These are phyloP conservation scores for Ictalurus punctatus DNA, from an alignment of 2,113 vertebrate species.

Conservation along the genomic window DNA sequence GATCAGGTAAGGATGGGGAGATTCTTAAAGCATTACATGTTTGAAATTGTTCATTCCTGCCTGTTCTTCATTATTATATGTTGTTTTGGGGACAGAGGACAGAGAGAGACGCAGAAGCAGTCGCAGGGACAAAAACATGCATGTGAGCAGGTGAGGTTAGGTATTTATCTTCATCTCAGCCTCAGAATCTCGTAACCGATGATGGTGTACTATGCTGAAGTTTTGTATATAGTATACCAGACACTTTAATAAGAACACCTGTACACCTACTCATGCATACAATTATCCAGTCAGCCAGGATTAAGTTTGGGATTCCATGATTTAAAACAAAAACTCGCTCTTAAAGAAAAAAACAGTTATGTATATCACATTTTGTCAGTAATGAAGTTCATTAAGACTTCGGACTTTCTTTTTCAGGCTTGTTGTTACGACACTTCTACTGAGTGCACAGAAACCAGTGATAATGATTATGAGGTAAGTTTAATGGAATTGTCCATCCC, in stretches of 20 bases:
- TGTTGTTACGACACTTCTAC: slow-evolving; percentile 52
- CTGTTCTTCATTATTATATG: neutral
- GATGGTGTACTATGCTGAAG: neutral
- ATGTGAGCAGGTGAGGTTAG: neutral
- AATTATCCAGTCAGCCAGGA: neutral
- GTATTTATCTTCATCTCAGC: neutral
- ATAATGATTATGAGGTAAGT: slow-evolving; percentile 77
- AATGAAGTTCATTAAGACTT: neutral
- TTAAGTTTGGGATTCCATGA: neutral
- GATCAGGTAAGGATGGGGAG: slow-evolving; percentile 65
- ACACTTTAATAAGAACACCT: neutral
- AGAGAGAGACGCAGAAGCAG: neutral
- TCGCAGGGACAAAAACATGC: neutral
- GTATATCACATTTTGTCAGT: neutral
- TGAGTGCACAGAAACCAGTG: slow-evolving; percentile 54
- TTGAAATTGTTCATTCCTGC: neutral
- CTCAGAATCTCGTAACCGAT: too few species aligned
- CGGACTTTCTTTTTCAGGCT: slow-evolving; percentile 45
- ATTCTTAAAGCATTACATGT: neutral
- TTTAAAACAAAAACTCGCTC: neutral
- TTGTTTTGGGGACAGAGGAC: neutral
- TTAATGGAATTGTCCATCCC: neutral
- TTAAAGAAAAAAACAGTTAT: neutral
- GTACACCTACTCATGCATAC: neutral
- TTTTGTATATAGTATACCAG: neutral